Conservation (phyloP, 2,888 invertebrate genomes). For the Gerris lacustris region DNA sequence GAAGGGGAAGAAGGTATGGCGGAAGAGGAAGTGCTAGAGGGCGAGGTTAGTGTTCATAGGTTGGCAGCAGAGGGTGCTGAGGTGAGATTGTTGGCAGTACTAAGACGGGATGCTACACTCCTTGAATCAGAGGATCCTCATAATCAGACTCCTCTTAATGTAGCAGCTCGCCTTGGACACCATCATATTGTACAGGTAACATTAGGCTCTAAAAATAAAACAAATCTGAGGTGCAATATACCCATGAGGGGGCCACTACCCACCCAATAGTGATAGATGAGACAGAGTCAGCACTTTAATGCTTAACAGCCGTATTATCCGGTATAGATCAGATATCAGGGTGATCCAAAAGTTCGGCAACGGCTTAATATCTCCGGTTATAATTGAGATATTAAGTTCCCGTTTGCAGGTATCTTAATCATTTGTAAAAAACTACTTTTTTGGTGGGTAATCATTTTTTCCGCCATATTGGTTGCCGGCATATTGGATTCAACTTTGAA, state of each 20-base stretch:
- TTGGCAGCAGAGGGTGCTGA: slow-evolving; percentile 64
- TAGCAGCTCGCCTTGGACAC: slow-evolving; percentile 69
- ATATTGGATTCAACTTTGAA: too few species aligned
- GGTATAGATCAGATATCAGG: too few species aligned
- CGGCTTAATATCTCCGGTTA: too few species aligned
- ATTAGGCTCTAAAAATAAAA: not conserved
- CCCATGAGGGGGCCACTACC: too few species aligned
- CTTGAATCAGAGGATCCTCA: slow-evolving; percentile 57
- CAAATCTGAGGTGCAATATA: too few species aligned
- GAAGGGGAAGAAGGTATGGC: slow-evolving; percentile 25
- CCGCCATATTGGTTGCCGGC: too few species aligned
- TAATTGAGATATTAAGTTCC: too few species aligned
- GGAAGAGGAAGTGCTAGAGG: slow-evolving; percentile 23
- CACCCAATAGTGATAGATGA: not conserved
- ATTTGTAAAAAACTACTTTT: too few species aligned
- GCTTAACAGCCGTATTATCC: not conserved
- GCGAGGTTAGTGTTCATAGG: slow-evolving; percentile 54
- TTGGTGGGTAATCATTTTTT: too few species aligned
- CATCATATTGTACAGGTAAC: slow-evolving; percentile 53
- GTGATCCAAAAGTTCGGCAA: too few species aligned
- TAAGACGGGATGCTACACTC: slow-evolving; percentile 44
- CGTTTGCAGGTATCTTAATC: too few species aligned
- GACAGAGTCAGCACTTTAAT: not conserved
- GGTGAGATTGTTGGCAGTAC: slow-evolving; percentile 48
- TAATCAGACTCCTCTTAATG: slow-evolving; percentile 76